Base-by-base conservation (phyloP, 37 sponge, comb jelly and placozoan genomes). In the Beroe forskalii region DNA sequence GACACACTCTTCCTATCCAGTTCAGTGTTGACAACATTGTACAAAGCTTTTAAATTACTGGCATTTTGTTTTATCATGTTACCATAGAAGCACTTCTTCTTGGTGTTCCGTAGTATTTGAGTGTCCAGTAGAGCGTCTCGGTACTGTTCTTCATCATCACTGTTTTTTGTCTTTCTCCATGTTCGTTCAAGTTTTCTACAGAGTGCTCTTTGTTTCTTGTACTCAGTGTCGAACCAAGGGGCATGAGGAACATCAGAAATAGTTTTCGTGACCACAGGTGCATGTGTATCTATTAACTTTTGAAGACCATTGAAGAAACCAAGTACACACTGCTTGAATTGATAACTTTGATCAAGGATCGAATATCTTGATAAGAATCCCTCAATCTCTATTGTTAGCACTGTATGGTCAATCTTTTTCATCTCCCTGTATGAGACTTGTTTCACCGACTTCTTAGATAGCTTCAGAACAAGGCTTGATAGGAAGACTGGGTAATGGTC, bases 11-110 rank as follows among this genome's bases (percentile, higher is more conserved):
- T 6, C 35, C 32, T 39, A 60, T 90, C 41, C 43, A 95, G 96
- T 92, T 95, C 37, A 93, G 92, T 91, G 89, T 92, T 41, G 93
- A 95, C 67, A 94, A 94, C 0, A 93, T 92, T 90, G 62, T 30
- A 63, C 83, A 75, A 12, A 91, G 92, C 27, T 91, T 94, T 48
- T 12, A 48, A 6, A 48, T 48, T 48, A 12, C 55, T 12, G 12
- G 6, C 12, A 12, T 48, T 48, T 12, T 48, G 12, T 17, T 48
- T 48, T 6, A 48, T 48, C 55, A 17, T 48, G 12, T 17, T 48
- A 48, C 12, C 6, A 12, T 48, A 48, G 55, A 17, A 48, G 12
- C 12, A 12, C 6, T 6, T 48, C 55, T 48, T 48, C 12, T 48
- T 48, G 55, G 55, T 17, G 12, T 48, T 6, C 6, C 55, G 55